Conservation (phyloP, 2,113 vertebrate genomes). For the human region GRCh38 chr16:65044501-65045000, state of each 20-base stretch:
- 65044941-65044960: background rate
- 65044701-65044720: fast-evolving
- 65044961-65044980: too few relatives aligned
- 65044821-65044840: background rate
- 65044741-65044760: background rate
- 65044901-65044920: background rate
- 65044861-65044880: background rate
- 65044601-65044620: background rate
- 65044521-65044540: background rate
- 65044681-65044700: fast-evolving
- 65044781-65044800: background rate
- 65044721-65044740: background rate
- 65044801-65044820: background rate
- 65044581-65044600: too few relatives aligned
- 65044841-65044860: background rate
- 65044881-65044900: background rate
- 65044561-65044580: background rate
- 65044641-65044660: background rate
- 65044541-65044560: background rate
- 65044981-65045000: fast-evolving
- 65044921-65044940: fast-evolving
- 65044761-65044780: fast-evolving
- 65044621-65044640: background rate
- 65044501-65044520: background rate
- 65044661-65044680: fast-evolving